phyloP scores from a whole-genome alignment of 2,113 vertebrate species.

The Nasalis larvatus region DNA sequence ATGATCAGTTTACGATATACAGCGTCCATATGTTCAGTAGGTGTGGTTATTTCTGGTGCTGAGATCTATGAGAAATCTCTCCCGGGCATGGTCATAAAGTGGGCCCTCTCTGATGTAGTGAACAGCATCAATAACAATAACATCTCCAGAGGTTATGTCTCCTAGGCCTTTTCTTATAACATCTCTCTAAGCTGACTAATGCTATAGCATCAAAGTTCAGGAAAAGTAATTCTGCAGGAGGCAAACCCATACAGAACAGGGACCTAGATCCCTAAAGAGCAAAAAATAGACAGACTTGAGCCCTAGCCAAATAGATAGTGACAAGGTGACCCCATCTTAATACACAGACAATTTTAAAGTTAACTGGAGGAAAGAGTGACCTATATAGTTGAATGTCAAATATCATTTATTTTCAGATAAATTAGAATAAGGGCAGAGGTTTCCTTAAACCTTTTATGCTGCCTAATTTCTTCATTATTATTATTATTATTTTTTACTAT shows the following conservation, averaged over 20 bases:
- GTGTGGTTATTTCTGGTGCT: background rate
- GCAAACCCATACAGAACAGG: background rate
- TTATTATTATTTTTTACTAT: too few relatives aligned
- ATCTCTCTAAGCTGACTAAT: background rate
- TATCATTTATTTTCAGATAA: conserved; percentile 16
- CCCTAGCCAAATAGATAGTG: background rate
- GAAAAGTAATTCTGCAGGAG: background rate
- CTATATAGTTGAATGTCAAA: background rate
- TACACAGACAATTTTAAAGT: background rate
- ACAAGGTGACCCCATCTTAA: background rate
- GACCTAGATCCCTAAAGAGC: background rate
- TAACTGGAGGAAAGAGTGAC: background rate
- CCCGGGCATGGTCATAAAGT: background rate
- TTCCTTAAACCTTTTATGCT: background rate
- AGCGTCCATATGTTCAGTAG: background rate
- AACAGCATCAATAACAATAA: background rate
- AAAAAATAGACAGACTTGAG: background rate
- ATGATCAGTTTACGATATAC: background rate
- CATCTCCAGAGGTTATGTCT: background rate
- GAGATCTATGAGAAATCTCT: background rate
- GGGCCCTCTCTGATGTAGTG: background rate
- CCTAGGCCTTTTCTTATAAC: background rate
- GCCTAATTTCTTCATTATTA: background rate
- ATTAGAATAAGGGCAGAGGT: background rate
- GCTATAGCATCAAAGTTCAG: background rate